These are phyloP conservation scores for Gallirallus australis DNA, from an alignment of 2,797 vertebrate genomes.

Conservation along the genomic window DNA sequence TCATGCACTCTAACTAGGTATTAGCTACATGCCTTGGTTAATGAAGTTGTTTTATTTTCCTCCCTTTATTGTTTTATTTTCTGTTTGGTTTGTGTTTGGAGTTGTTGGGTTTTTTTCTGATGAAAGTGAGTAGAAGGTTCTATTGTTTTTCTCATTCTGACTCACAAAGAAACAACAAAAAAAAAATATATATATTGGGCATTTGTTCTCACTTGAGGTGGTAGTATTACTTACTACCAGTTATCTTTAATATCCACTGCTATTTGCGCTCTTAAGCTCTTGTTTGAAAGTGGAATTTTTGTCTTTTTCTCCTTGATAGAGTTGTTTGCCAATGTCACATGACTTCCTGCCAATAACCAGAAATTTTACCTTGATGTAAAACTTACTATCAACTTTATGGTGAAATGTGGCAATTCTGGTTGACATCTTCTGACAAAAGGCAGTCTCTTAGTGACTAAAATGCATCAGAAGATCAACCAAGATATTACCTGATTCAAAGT, in stretches of 20 bases:
- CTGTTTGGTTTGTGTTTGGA: too few relatives aligned
- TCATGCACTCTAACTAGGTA: background rate
- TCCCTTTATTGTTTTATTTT: background rate
- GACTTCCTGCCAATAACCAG: background rate
- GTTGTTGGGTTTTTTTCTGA: background rate
- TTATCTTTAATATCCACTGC: background rate
- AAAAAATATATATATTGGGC: background rate
- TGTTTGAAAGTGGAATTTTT: background rate
- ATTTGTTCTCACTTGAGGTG: background rate
- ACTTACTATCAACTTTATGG: background rate
- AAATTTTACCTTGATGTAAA: background rate
- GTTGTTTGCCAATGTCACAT: background rate
- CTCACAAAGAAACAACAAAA: background rate
- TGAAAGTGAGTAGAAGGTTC: background rate
- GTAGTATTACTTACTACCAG: background rate
- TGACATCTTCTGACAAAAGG: background rate
- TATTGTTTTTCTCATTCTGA: background rate
- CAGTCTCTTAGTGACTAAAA: background rate
- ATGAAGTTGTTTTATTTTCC: background rate
- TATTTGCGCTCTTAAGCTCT: background rate
- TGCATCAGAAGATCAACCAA: background rate
- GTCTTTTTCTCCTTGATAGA: background rate
- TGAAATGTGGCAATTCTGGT: background rate
- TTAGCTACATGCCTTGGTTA: background rate
- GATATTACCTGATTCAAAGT: background rate